Base-by-base conservation (phyloP, 2,113 vertebrate genomes). In the Arizona elegans region DNA sequence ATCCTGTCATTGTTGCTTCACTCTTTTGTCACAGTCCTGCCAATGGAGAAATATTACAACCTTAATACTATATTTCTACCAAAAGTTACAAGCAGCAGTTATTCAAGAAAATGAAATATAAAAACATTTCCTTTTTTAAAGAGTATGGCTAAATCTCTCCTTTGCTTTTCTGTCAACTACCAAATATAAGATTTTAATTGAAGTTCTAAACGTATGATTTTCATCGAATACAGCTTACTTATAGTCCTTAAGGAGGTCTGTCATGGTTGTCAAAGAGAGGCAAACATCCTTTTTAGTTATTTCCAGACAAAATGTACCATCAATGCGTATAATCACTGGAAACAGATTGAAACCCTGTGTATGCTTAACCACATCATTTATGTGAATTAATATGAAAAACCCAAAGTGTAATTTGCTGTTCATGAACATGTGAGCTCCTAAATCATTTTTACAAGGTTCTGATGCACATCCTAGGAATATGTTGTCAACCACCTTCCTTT, bases 1-100 rank as follows among this genome's bases (percentile, higher is more conserved):
- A 96, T 89, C 0, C 0, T 29, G 93, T 90, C 62, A 87, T 21
- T 92, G 53, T 95, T 92, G 91, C 53, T 93, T 94, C 52, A 62
- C 26, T 94, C 58, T n/a, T 90, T 81, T 86, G 47, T 55, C 85
- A 53, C 86, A 92, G 88, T 53, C 91, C 91, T 92, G 75, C 8
- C 93, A 93, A 91, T 56, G 86, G 0, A 94, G 26, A 9, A 53
- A 88, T 3, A 92, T 53, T 65, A 94, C 90, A 92, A 13, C 13
- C 93, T 58, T 94, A 91, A 33, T 43, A 19, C 58, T 86, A 15
- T 26, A 52, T 52, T 54, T 88, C 91, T 33, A 75, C 8, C 15
- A 21, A 62, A 87, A 62, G 17, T 8, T 54, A 53, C 24, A 81
- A 81, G 43, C 6, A 53, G 29, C 52, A 29, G n/a, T 24, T 55